A percentile compares a stretch with the other conserved stretches of the same genome.
These are phyloP conservation scores for Himalopsyche phryganea DNA, from an alignment of 1,140 invertebrate species.

Conservation along the genomic window DNA sequence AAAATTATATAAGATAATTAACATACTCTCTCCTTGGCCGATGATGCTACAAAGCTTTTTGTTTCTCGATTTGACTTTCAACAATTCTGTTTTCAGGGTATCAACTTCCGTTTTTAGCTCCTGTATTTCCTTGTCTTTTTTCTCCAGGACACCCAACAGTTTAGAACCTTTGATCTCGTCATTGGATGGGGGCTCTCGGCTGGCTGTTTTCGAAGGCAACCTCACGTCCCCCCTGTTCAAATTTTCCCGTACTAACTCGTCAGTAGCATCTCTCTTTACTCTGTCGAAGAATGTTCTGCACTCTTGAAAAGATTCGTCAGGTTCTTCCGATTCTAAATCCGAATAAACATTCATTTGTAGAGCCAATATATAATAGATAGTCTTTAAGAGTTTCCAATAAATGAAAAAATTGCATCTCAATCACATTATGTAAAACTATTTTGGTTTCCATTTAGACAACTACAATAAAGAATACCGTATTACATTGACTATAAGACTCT, in stretches of 20 bases:
- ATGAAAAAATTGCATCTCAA: no score
- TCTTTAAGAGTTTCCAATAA: no score
- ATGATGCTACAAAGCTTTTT: conserved; percentile 74
- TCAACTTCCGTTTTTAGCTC: conserved; percentile 60
- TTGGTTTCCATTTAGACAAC: no score
- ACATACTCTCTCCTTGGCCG: conserved; percentile 76
- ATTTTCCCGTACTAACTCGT: conserved; percentile 50
- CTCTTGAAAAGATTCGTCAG: conserved; percentile 24
- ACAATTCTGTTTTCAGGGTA: conserved; percentile 63
- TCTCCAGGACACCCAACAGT: conserved; percentile 63
- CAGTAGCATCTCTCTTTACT: conserved; percentile 61
- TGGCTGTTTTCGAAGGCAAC: conserved; percentile 52
- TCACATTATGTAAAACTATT: no score
- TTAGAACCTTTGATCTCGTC: conserved; percentile 56
- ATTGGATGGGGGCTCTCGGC: conserved; percentile 48
- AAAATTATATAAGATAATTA: no score
- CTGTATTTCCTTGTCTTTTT: conserved; percentile 62
- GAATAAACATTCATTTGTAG: no score
- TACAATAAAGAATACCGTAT: no score
- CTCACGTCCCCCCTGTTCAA: background rate
- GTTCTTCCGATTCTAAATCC: conserved; percentile 14
- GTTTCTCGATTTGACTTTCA: conserved; percentile 72
- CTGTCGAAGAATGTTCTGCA: conserved; percentile 64
- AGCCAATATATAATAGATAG: no score
- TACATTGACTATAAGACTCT: no score